Conservation (phyloP, 37 sponge, comb jelly and placozoan genomes). For the Ianthella basta region DNA sequence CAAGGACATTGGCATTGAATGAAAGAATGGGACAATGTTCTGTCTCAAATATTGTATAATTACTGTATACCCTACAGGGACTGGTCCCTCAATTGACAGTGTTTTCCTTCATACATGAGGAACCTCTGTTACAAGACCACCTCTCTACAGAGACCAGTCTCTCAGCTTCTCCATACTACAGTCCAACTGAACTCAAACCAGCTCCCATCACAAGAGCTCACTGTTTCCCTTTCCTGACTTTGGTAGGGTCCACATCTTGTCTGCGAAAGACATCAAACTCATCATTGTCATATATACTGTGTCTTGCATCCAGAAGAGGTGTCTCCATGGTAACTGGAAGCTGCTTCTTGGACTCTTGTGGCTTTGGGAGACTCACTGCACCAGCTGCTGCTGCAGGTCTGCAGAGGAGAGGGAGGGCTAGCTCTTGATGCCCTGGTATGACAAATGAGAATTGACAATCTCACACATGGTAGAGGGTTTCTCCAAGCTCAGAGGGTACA, state of each 20-base stretch:
- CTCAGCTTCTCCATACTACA: too few species aligned
- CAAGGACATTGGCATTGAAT: too few species aligned
- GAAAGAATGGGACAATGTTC: too few species aligned
- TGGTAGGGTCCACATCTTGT: constrained; percentile 52
- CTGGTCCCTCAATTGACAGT: neutral
- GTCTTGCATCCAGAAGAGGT: constrained; percentile 49
- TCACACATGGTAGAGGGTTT: too few species aligned
- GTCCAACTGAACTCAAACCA: neutral
- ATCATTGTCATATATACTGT: constrained; percentile 69
- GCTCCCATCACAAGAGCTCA: constrained; percentile 7
- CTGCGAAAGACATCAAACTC: constrained; percentile 79
- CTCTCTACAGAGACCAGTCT: neutral
- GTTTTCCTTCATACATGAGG: neutral
- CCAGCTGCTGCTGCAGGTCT: neutral
- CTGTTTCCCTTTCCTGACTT: constrained; percentile 77
- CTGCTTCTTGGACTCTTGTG: neutral
- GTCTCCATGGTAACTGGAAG: neutral
- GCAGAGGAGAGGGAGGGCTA: constrained; percentile 43
- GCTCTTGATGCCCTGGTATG: constrained; percentile 35
- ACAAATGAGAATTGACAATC: constrained; percentile 37
- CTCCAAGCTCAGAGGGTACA: too few species aligned
- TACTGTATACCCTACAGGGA: neutral
- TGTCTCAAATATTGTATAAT: too few species aligned
- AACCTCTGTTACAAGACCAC: too few species aligned
- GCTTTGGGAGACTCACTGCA: neutral